Evolutionary conservation across 1,140 invertebrate species (phyloP).

Genomic region (Chymomyza costata): DNA sequence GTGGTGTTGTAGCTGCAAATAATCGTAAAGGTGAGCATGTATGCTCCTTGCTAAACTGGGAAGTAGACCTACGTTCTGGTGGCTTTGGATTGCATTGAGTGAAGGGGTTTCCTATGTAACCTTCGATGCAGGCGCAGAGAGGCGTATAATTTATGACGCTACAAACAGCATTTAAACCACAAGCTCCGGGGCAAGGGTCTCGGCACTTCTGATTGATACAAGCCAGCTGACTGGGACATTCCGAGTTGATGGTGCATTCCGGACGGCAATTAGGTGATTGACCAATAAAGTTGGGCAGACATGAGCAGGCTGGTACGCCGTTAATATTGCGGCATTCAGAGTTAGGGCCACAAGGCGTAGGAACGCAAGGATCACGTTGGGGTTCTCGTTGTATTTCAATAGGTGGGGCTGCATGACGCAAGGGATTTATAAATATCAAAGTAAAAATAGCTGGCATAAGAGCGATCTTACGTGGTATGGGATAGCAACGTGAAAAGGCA

Average conservation of each 20-base stretch:
- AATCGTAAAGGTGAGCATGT: slow-evolving; percentile 9
- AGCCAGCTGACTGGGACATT: slow-evolving; percentile 86
- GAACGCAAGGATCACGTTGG: slow-evolving; percentile 82
- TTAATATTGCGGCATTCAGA: slow-evolving; percentile 85
- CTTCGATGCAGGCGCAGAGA: slow-evolving; percentile 81
- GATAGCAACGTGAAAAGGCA: slow-evolving; percentile 80
- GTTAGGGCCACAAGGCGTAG: slow-evolving; percentile 87
- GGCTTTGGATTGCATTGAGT: slow-evolving; percentile 79
- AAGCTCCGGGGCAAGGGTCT: slow-evolving; percentile 90
- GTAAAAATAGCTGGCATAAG: background rate
- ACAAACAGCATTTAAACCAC: slow-evolving; percentile 85
- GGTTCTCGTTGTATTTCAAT: slow-evolving; percentile 79
- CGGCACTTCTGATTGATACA: slow-evolving; percentile 87
- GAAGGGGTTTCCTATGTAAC: slow-evolving; percentile 85
- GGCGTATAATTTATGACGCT: slow-evolving; percentile 80
- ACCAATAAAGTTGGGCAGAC: slow-evolving; percentile 85
- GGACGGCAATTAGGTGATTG: slow-evolving; percentile 88
- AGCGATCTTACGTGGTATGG: slow-evolving; percentile 78
- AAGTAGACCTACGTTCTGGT: slow-evolving; percentile 61
- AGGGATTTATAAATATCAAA: background rate
- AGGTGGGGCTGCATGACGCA: slow-evolving; percentile 78
- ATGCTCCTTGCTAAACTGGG: background rate
- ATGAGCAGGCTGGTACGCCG: slow-evolving; percentile 85
- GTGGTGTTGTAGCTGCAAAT: slow-evolving; percentile 46
- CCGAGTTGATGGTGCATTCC: slow-evolving; percentile 88